Base-by-base conservation (phyloP, 2,797 vertebrate genomes). In the Pseudocheirus occidentalis region DNA sequence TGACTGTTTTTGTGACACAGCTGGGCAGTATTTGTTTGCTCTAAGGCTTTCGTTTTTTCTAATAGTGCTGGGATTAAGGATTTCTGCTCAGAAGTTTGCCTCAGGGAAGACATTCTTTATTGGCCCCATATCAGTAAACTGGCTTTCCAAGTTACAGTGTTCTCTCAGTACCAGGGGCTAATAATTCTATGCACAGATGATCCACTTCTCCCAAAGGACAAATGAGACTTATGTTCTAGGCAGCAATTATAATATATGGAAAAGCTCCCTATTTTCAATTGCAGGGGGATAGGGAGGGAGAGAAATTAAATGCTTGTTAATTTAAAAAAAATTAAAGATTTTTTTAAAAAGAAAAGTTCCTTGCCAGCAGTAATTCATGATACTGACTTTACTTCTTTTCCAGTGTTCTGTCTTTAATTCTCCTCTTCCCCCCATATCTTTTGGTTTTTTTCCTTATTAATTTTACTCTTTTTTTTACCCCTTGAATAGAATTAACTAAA, bases 111-210 rank as follows among this genome's bases (percentile, higher is more conserved):
- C 53, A 90, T 55, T 24, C 29, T 90, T 90, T 90, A 90, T 53
- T 90, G 52, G 52, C 90, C 28, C 28, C 54, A 90, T 18, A 90
- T 55, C 90, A 54, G 90, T 90, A 29, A 90, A 90, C 50, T 55
- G 31, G 53, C 90, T 90, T 13, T 55, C 54, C 73, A 87, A 54
- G 52, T 90, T 55, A 9, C 28, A 31, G 28, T 31, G 12, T 90
- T 34, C 13, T 53, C 29, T 31, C 52, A 90, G 21, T 53, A 90
- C 53, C 13, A 28, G 28, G 28, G 34, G 28, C 50, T 90, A 90
- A 54, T 90, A 55, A 90, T 90, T n/a, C 90, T 90, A 14, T 55
- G 52, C 52, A 87, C 73, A 55, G 90, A 90, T 90, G 90, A 90
- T 90, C 50, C 28, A 90, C 28, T 53, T 90, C 28, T 90, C 52